Evolutionary conservation across 1,140 invertebrate species (phyloP), one percentile per base, ranked within the genome.

Genomic region (Teleopsis dalmanni): DNA sequence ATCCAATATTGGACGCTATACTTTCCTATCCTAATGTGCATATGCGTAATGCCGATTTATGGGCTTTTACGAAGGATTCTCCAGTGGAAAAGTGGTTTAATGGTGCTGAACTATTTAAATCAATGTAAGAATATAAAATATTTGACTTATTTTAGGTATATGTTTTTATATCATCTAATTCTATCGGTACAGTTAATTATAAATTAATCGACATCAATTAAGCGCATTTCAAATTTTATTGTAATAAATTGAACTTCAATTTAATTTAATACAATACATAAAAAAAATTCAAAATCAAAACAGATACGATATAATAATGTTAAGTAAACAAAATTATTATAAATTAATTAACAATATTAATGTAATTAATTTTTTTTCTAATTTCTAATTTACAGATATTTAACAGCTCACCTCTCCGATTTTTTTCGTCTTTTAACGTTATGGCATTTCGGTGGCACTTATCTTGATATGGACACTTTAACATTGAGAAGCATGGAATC

Each of bases 371-470:
- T n/a, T n/a, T n/a, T n/a, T n/a, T n/a, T n/a, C n/a, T n/a, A n/a
- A n/a, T n/a, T n/a, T n/a, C n/a, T n/a, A n/a, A n/a, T n/a, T n/a
- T n/a, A n/a, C n/a, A n/a, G n/a, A n/a, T n/a, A n/a, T n/a, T n/a
- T n/a, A n/a, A n/a, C n/a, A n/a, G n/a, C n/a, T n/a, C 76, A 87
- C 70, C 76, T 82, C 51, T 79, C 78, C 14, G 84, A 87, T 58
- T 74, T 85, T 14, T 57, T 88, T 22, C 74, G 85, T 50, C 87
- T 81, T 52, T 56, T 87, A 10, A 81, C 83, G 0, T 63, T 89
- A 1, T 87, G 81, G 75, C 87, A 85, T 59, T 87, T 77, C 47
- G 84, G 85, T 23, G 87, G 87, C 1, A 81, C 85, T 33, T 88
- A 88, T 63, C 61, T 89, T 31, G 87, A 91, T 53, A 64, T 87